Percentiles rank a stretch among this genome's conserved stretches.
Evolutionary conservation across 2,113 vertebrate genomes (phyloP).

Genomic region (Megaptera novaeangliae): DNA sequence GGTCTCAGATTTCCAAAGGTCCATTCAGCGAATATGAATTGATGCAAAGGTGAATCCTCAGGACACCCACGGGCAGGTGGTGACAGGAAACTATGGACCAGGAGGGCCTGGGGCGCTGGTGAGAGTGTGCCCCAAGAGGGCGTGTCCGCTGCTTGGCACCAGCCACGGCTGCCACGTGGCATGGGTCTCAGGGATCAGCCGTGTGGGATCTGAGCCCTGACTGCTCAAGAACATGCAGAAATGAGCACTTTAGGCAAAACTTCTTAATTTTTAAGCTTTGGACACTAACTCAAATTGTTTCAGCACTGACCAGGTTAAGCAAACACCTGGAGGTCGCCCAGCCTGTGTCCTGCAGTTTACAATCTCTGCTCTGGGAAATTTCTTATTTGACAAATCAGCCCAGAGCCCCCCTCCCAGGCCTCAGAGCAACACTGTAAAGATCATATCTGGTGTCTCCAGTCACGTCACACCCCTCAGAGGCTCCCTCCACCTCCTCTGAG

Average conservation of each 20-base stretch:
- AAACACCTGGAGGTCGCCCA: neutral
- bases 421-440: neutral
- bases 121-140: fast-evolving
- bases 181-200: fast-evolving
- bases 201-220: neutral
- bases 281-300: neutral
- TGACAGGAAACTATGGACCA: neutral
- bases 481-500: neutral
- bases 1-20: neutral
- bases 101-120: neutral
- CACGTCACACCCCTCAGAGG: neutral
- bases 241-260: neutral
- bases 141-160: fast-evolving
- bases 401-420: neutral
- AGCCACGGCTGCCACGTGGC: fast-evolving
- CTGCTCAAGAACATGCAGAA: neutral
- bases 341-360: neutral
- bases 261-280: neutral
- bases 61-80: fast-evolving
- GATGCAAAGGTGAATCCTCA: neutral
- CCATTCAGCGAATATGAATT: neutral
- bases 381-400: neutral
- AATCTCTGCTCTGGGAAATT: neutral
- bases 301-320: neutral
- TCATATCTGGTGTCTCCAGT: neutral